phyloP scores from a whole-genome alignment of 2,888 invertebrate species.

The Litoditis marina region DNA sequence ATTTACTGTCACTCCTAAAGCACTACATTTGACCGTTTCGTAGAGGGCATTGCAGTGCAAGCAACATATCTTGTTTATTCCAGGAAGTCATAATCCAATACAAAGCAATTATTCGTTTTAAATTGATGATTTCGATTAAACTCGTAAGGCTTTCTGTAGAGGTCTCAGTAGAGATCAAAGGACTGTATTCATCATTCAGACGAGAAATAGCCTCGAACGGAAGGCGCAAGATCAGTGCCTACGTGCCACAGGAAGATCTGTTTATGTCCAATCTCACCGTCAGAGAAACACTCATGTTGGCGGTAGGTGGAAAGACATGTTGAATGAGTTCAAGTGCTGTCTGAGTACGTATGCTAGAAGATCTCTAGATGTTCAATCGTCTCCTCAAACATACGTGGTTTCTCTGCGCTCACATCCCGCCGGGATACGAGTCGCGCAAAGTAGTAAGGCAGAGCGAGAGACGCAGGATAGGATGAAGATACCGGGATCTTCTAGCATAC shows the following conservation, averaged over 20 bases:
- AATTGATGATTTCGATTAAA: not conserved
- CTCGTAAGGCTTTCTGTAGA: not conserved
- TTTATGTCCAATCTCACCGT: slow-evolving; percentile 81
- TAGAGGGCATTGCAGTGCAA: too few species aligned
- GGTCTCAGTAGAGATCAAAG: not conserved
- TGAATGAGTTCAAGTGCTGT: not conserved
- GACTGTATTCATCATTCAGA: slow-evolving; percentile 1
- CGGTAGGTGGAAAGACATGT: too few species aligned
- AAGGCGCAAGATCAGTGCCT: slow-evolving; percentile 75
- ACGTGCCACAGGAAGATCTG: slow-evolving; percentile 84
- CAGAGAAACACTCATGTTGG: slow-evolving; percentile 79
- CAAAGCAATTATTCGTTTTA: not conserved
- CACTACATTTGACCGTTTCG: too few species aligned
- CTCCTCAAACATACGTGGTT: too few species aligned
- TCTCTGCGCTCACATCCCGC: too few species aligned
- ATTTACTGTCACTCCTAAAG: too few species aligned
- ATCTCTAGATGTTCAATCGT: too few species aligned
- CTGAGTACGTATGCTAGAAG: not conserved
- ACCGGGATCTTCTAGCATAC: too few species aligned
- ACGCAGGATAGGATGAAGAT: too few species aligned
- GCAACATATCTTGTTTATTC: too few species aligned
- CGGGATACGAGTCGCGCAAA: not conserved
- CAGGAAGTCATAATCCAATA: too few species aligned
- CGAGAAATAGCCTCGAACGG: slow-evolving; percentile 20
- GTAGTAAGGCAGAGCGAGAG: not conserved